Evolutionary conservation across 2,888 invertebrate genomes (phyloP), one percentile per base, ranked within the genome.

Genomic region (Sesia apiformis): DNA sequence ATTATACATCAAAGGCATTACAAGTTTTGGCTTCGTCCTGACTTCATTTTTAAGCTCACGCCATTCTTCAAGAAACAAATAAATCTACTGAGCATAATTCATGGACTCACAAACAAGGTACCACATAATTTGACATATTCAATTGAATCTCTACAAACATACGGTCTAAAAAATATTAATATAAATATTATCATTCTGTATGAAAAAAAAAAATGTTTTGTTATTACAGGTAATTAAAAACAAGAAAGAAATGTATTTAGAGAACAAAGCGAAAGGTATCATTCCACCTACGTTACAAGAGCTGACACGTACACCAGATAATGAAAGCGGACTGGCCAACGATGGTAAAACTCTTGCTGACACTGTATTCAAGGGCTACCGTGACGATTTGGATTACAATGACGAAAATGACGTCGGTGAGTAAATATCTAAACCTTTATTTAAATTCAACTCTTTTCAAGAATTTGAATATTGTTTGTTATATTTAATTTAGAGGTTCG

Each of bases 1-100:
- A 95, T 96, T 54, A 91, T 96, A 4, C 95, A 96, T 67, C 90
- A 94, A 62, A 92, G 96, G 53, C 95, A 95, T 69, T 93, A 94
- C 59, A 94, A 94, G 72, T 75, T 94, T 39, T 93, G 94, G 92
- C 81, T 95, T 52, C 91, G 94, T 59, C 92, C 93, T 8, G 94
- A 95, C 62, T 76, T 92, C 58, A 79, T 95, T 46, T 96, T 95
- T 81, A 93, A 93, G 63, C 76, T 94, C 4, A 92, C 94, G 4
- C 91, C 92, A 40, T 91, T 94, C 75, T 93, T 92, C 51, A 91
- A 93, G 67, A 90, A 92, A 63, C 95, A 95, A 73, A 90, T 91
- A 5, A 84, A 91, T 54, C 91, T 95, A 38, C 85, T 95, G 60
- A 84, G 86, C 53, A 92, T 93, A 57, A 96, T 96, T 62, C 93